phyloP scores from a whole-genome alignment of 2,888 invertebrate genomes.

The Drosophila anceps region DNA sequence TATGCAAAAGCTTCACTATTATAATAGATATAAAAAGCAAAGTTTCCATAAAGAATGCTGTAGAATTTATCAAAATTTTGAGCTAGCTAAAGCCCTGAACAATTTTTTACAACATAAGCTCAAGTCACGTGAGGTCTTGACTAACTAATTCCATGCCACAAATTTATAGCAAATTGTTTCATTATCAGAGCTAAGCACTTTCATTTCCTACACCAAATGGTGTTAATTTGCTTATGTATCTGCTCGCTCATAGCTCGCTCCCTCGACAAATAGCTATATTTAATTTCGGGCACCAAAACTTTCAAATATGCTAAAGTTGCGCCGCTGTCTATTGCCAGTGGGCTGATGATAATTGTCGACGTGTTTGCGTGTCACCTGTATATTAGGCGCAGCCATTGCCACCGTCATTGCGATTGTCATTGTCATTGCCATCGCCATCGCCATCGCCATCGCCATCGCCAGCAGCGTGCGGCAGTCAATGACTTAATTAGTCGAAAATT shows the following conservation, averaged over 20 bases:
- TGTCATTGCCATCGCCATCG: conserved; percentile 12
- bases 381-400: conserved; percentile 41
- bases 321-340: conserved; percentile 41
- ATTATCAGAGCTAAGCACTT: background rate
- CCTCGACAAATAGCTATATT: conserved; percentile 56
- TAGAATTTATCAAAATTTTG: background rate
- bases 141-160: background rate
- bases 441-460: conserved; percentile 10
- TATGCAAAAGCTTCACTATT: background rate
- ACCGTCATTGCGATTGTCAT: background rate
- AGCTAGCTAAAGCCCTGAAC: background rate
- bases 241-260: background rate
- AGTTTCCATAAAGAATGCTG: background rate
- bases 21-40: background rate
- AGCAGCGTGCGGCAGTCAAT: conserved; percentile 35
- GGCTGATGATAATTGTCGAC: conserved; percentile 66
- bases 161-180: background rate
- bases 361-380: conserved; percentile 70
- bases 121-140: background rate
- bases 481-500: conserved; percentile 75
- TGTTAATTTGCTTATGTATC: conserved; percentile 65
- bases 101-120: background rate
- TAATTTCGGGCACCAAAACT: conserved; percentile 58
- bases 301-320: conserved; percentile 70
- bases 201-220: conserved; percentile 36